Evolutionary conservation across 2,797 vertebrate species (phyloP).

Genomic region (Synanceia verrucosa): DNA sequence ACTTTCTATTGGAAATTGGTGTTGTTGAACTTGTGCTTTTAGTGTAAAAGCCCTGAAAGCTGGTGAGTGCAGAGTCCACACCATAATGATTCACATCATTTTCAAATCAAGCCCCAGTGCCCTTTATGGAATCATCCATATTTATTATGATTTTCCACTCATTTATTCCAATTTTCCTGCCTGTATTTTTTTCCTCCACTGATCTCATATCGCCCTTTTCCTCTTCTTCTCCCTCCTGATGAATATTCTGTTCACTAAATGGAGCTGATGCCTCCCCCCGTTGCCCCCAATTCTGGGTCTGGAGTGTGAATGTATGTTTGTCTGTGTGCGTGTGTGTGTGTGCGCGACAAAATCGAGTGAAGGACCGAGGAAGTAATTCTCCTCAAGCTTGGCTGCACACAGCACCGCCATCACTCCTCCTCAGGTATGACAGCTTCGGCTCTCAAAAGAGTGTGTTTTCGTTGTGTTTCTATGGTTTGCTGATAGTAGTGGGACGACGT

Average conservation of each 20-base stretch:
- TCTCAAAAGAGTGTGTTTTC: constrained; percentile 3
- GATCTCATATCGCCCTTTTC: not conserved
- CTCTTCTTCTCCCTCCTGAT: not conserved
- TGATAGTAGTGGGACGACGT: not conserved
- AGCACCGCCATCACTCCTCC: constrained; percentile 30
- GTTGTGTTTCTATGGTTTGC: not conserved
- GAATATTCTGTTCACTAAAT: constrained; percentile 14
- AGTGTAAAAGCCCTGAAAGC: no score
- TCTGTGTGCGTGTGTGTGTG: constrained; percentile 1
- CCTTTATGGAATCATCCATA: no score
- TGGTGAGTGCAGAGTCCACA: no score
- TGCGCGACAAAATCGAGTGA: constrained; percentile 9
- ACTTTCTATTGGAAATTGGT: no score
- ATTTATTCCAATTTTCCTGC: not conserved
- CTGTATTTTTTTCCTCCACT: not conserved
- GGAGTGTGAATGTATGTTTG: constrained; percentile 13
- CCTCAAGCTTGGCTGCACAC: constrained; percentile 26
- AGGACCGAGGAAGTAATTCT: constrained; percentile 45
- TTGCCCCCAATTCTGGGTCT: not conserved
- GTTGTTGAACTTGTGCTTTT: no score
- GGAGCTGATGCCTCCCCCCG: constrained; percentile 8
- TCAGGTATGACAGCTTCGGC: constrained; percentile 29
- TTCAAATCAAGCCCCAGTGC: no score
- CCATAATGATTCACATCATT: no score
- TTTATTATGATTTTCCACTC: no score